A percentile compares a stretch with the other conserved stretches of the same genome.
Conservation (phyloP, 2,113 vertebrate species). For the Cyanocitta stelleri region DNA sequence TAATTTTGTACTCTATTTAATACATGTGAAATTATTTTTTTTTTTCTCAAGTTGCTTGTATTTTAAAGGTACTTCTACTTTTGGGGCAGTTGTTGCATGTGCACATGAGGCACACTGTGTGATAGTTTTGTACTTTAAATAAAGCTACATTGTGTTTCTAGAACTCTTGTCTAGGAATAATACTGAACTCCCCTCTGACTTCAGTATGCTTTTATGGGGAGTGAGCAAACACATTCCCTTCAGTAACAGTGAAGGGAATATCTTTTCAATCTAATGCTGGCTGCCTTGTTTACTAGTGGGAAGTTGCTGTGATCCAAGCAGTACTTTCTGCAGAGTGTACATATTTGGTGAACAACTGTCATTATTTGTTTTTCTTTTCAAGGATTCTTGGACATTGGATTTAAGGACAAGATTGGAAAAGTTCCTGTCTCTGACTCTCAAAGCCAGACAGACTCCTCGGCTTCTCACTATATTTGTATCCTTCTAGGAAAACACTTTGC, state of each 20-base stretch:
- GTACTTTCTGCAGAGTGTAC: neutral
- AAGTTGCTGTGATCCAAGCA: neutral
- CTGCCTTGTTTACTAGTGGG: neutral
- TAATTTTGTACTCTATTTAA: neutral
- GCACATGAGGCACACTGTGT: neutral
- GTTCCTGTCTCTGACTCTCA: constrained; percentile 82
- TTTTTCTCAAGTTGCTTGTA: neutral
- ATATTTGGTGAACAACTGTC: neutral
- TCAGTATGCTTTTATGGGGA: neutral
- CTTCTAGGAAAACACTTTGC: constrained; percentile 64
- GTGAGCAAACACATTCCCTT: neutral
- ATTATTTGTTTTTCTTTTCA: constrained; percentile 28
- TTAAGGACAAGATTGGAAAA: constrained; percentile 83
- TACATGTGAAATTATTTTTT: neutral
- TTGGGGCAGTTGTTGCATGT: neutral
- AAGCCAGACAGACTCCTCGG: constrained; percentile 76
- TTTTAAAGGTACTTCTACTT: neutral
- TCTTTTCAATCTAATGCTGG: neutral
- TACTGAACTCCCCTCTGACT: neutral
- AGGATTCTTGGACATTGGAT: constrained; percentile 90
- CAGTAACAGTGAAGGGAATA: neutral
- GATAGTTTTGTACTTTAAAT: neutral
- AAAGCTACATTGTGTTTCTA: neutral
- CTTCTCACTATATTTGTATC: constrained; percentile 94
- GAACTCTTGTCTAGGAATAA: neutral